Conservation (phyloP, 1,140 invertebrate species). For the Solenopsis invicta region DNA sequence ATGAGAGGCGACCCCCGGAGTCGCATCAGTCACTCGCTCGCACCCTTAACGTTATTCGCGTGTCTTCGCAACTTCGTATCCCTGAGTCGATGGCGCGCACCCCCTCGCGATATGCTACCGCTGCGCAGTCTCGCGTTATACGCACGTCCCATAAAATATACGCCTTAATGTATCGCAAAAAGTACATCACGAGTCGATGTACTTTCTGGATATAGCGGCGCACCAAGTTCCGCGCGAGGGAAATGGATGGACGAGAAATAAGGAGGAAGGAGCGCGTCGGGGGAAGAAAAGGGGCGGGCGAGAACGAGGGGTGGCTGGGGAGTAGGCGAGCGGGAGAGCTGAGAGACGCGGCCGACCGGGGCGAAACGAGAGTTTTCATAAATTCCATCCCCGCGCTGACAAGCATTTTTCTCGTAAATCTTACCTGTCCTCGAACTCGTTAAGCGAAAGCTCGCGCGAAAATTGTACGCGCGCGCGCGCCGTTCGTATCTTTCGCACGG, state of each 20-base stretch:
- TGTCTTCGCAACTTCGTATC: conserved; percentile 71
- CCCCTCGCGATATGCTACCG: conserved; percentile 17
- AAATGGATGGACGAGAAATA: conserved; percentile 68
- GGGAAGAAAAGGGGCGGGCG: background rate
- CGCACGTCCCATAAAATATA: conserved; percentile 77
- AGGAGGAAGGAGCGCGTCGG: conserved; percentile 3
- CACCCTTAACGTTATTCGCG: conserved; percentile 78
- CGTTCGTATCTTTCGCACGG: conserved; percentile 47
- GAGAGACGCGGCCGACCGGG: conserved; percentile 1
- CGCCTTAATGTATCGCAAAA: conserved; percentile 80
- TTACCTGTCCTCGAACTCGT: conserved; percentile 59
- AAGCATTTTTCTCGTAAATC: conserved; percentile 66
- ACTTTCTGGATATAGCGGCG: conserved; percentile 66
- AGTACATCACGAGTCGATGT: conserved; percentile 74
- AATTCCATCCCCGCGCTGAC: conserved; percentile 59
- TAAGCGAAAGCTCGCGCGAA: conserved; percentile 52
- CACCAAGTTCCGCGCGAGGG: conserved; percentile 65
- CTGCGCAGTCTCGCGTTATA: conserved; percentile 49
- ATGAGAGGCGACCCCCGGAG: conserved; percentile 43
- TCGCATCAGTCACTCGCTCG: conserved; percentile 74
- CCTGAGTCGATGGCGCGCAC: conserved; percentile 51
- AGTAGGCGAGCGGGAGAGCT: background rate
- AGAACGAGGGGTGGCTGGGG: background rate
- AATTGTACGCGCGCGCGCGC: conserved; percentile 17
- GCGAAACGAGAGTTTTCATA: conserved; percentile 67